Conservation (phyloP, 2,797 vertebrate genomes). For the Cephalopachus bancanus region DNA sequence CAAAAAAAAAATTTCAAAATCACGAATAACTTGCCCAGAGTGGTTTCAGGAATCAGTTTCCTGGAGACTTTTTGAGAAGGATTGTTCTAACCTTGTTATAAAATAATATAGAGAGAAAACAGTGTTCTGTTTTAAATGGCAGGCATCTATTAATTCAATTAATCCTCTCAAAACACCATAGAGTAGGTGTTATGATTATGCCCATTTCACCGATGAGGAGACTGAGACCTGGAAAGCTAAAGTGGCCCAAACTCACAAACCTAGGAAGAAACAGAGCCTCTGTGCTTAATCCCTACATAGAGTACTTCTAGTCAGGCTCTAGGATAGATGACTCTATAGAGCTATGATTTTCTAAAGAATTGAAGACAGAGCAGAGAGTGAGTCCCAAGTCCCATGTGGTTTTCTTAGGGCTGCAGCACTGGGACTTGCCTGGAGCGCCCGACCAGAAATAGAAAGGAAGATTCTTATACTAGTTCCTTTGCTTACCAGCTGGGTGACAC, state of each 20-base stretch:
- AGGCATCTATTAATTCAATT: not conserved
- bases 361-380: not conserved
- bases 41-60: not conserved
- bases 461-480: not conserved
- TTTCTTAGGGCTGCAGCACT: not conserved
- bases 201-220: conserved; percentile 1
- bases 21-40: not conserved
- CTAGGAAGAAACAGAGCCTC: not conserved
- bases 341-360: not conserved
- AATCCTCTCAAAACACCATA: not conserved
- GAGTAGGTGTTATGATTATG: not conserved
- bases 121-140: not conserved
- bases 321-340: not conserved
- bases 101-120: not conserved
- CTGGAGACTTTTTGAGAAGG: not conserved
- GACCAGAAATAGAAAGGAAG: not conserved
- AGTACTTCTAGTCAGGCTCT: not conserved
- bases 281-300: not conserved
- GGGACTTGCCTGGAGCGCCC: not conserved
- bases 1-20: no score
- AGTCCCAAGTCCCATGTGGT: not conserved
- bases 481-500: not conserved
- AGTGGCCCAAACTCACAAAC: not conserved
- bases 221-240: not conserved
- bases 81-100: not conserved